Conservation (phyloP, 2,888 invertebrate genomes). For the Malthinus seriepunctatus region DNA sequence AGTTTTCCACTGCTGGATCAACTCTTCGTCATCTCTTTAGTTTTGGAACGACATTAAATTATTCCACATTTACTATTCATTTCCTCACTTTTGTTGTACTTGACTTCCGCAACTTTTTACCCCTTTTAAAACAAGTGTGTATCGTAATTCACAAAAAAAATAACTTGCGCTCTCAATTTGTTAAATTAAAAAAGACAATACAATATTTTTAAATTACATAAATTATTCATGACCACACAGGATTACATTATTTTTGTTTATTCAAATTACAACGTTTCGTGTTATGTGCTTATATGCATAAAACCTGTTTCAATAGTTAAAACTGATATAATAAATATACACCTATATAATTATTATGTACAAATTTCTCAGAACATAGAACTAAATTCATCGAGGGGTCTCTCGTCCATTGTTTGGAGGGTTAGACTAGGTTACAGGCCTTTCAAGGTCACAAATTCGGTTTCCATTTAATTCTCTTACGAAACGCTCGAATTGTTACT, state of each 20-base stretch:
- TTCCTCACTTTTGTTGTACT: not conserved
- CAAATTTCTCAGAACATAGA: constrained; percentile 15
- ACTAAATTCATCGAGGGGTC: constrained; percentile 27
- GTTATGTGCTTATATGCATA: not conserved
- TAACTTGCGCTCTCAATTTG: no score
- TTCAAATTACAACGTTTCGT: no score
- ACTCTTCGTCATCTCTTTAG: not conserved
- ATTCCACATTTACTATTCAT: not conserved
- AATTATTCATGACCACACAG: no score
- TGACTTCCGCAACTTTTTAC: no score
- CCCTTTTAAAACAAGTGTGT: no score
- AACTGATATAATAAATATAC: no score
- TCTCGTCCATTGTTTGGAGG: constrained; percentile 26
- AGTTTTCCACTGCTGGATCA: no score
- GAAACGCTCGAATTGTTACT: not conserved
- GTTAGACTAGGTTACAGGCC: constrained; percentile 43
- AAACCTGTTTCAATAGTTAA: constrained; percentile 3
- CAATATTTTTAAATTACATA: no score
- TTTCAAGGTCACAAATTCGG: constrained; percentile 35
- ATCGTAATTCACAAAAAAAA: no score
- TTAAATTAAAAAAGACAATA: no score
- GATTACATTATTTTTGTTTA: no score
- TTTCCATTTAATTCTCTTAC: not conserved
- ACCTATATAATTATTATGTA: no score
- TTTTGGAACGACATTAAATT: not conserved